phyloP scores from a whole-genome alignment of 2,113 vertebrate genomes.

The Bujurquina vittata region DNA sequence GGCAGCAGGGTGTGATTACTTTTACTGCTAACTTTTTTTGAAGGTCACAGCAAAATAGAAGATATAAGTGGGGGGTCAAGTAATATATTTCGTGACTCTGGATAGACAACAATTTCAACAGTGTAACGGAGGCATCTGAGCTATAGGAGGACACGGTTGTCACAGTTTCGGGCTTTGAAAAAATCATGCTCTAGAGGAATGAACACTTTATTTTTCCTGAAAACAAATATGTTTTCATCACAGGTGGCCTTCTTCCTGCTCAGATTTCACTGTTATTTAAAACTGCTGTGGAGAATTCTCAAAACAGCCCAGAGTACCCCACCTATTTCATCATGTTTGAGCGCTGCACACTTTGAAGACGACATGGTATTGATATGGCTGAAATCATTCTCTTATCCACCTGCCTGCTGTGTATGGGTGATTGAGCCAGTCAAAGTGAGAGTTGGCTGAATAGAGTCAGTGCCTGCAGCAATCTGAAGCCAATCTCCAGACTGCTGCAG shows the following conservation, averaged over 20 bases:
- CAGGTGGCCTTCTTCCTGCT: neutral
- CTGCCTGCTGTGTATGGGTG: conserved; percentile 33
- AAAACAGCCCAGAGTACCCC: neutral
- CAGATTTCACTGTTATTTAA: conserved; percentile 1
- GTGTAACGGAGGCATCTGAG: neutral
- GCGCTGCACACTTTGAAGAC: conserved; percentile 38
- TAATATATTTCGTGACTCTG: neutral
- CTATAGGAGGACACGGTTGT: neutral
- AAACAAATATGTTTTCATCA: conserved; percentile 6
- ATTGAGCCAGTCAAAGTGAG: conserved; percentile 51
- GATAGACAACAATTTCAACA: neutral
- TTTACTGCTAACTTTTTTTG: neutral
- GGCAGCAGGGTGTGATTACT: neutral
- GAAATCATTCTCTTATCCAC: conserved; percentile 45
- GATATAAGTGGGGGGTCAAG: neutral
- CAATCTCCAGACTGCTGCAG: conserved; percentile 54
- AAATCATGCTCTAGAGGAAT: neutral
- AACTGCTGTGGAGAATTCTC: neutral
- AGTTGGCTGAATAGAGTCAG: conserved; percentile 44
- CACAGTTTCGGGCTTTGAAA: neutral
- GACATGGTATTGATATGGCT: conserved; percentile 31
- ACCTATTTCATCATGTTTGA: conserved; percentile 34
- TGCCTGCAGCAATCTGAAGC: conserved; percentile 61
- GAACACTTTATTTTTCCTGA: neutral
- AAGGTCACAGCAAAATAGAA: neutral